Evolutionary conservation across 2,797 vertebrate species (phyloP).

Genomic region (Nannoperca australis): DNA sequence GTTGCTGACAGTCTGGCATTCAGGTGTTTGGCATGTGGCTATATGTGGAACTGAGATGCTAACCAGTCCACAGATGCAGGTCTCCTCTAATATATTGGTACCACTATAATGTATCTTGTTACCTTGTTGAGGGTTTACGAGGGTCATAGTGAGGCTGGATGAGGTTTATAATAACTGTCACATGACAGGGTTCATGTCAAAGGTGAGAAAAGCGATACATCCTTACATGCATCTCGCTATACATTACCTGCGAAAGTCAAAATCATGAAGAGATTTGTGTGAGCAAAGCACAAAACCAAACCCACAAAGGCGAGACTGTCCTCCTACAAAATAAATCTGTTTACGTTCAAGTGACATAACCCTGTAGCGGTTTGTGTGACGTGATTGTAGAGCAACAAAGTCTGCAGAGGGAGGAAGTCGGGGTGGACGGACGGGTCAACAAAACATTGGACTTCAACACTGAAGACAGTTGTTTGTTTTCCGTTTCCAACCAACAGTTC

Average conservation of each 20-base stretch:
- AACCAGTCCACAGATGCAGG: conserved; percentile 38
- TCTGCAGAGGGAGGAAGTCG: not conserved
- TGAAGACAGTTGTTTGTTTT: not conserved
- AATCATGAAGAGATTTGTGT: not conserved
- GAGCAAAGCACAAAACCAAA: not conserved
- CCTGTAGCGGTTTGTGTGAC: not conserved
- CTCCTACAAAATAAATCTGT: not conserved
- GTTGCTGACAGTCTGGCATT: conserved; percentile 33
- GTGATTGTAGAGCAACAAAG: not conserved
- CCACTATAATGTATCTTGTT: conserved; percentile 43
- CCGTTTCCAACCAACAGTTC: not conserved
- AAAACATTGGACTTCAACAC: not conserved
- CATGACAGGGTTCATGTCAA: conserved; percentile 35
- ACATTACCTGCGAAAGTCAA: not conserved
- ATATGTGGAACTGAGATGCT: conserved; percentile 34
- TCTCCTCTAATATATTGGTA: conserved; percentile 37
- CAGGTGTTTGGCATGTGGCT: conserved; percentile 24
- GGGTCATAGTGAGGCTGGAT: conserved; percentile 28
- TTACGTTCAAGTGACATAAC: not conserved
- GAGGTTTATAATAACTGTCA: conserved; percentile 45
- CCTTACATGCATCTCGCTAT: not conserved
- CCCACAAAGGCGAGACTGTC: not conserved
- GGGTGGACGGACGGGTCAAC: not conserved
- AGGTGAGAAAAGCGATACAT: conserved; percentile 31
- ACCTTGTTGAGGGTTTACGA: conserved; percentile 52